A percentile compares a stretch with the other conserved stretches of the same genome.
phyloP scores from a whole-genome alignment of 2,888 invertebrate species.

The Campopleginae sp. region DNA sequence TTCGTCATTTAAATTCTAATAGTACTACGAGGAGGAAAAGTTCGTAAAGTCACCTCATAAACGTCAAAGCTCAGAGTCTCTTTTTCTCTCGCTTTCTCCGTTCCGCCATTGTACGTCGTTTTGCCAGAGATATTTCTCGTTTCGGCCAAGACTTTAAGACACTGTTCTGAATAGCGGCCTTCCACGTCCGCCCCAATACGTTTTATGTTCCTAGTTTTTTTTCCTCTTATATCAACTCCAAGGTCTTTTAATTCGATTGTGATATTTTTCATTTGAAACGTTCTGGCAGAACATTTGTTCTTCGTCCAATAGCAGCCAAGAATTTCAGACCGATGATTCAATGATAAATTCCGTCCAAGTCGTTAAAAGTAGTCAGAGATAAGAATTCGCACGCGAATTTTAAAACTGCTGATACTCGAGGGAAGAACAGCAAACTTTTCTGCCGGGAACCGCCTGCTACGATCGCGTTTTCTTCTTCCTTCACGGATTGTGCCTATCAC shows the following conservation, averaged over 20 bases:
- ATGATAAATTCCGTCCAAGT: not conserved
- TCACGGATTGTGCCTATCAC: not conserved
- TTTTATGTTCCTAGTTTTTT: not conserved
- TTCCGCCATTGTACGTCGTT: slow-evolving; percentile 9
- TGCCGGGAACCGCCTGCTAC: not conserved
- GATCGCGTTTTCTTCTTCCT: not conserved
- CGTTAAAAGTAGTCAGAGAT: not conserved
- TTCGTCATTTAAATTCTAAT: slow-evolving; percentile 74
- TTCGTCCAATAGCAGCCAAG: not conserved
- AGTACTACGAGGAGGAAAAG: slow-evolving; percentile 67
- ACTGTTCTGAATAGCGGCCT: not conserved
- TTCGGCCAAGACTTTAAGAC: slow-evolving; percentile 5
- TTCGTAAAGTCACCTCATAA: slow-evolving; percentile 70
- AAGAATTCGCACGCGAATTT: not conserved
- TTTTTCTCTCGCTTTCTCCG: slow-evolving; percentile 33
- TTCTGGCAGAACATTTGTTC: not conserved
- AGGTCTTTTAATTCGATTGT: not conserved
- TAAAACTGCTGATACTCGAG: slow-evolving; percentile 2
- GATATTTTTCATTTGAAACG: not conserved
- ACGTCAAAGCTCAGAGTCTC: slow-evolving; percentile 64
- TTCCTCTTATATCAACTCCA: not conserved
- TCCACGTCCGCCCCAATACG: not conserved
- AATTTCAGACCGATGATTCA: not conserved
- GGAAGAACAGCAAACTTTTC: not conserved
- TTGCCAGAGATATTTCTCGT: slow-evolving; percentile 65